phyloP scores from a whole-genome alignment of 2,888 invertebrate species.

The Colletes collaris region DNA sequence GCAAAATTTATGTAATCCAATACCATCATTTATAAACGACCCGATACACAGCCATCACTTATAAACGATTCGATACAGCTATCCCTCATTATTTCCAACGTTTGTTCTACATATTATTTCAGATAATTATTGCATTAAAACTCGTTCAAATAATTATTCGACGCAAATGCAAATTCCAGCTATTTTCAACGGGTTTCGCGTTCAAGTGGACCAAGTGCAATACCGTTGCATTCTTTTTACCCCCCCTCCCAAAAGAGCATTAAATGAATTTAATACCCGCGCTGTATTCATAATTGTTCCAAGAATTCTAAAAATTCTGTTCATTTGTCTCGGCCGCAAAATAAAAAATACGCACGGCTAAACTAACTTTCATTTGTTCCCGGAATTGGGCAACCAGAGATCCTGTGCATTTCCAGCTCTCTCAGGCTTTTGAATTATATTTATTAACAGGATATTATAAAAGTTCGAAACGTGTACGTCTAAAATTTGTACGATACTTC shows the following conservation, averaged over 20 bases:
- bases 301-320: conserved; percentile 13
- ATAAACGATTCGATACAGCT: conserved; percentile 4
- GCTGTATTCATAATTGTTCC: not conserved
- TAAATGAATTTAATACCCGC: conserved; percentile 1
- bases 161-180: conserved; percentile 33
- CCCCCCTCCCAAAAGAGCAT: conserved; percentile 3
- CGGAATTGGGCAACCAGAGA: too few species aligned
- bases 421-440: too few species aligned
- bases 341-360: conserved; percentile 8
- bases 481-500: too few species aligned
- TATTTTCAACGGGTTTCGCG: conserved; percentile 7
- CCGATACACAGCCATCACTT: conserved; percentile 5
- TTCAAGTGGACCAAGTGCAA: conserved; percentile 4
- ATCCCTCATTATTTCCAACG: conserved; percentile 1
- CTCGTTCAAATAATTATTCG: conserved; percentile 45
- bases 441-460: too few species aligned
- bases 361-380: too few species aligned
- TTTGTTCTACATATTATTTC: conserved; percentile 52
- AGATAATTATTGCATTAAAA: conserved; percentile 54
- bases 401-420: too few species aligned
- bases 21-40: conserved; percentile 5
- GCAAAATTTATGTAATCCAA: conserved; percentile 30
- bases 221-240: conserved; percentile 20
- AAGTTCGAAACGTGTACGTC: too few species aligned
- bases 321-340: conserved; percentile 6